These are phyloP conservation scores for Mungos mungo DNA, from an alignment of 2,113 vertebrate species.

Conservation along the genomic window DNA sequence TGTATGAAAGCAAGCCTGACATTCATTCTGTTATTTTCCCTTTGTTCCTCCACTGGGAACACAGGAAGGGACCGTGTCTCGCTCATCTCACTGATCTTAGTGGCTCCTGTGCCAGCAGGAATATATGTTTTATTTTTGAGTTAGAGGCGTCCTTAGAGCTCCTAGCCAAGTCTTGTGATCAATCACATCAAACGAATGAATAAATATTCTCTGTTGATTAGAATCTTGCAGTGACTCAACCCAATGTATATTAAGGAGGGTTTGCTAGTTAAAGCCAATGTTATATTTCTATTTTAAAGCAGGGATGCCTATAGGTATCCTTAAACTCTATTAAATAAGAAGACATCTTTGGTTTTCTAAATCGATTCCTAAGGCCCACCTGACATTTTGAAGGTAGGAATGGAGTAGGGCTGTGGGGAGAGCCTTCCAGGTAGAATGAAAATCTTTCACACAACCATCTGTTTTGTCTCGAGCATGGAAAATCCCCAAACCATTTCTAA, in stretches of 20 bases:
- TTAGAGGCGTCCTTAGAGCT: not conserved
- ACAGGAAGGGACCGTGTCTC: not conserved
- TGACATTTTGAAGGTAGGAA: slow-evolving; percentile 32
- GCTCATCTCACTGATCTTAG: not conserved
- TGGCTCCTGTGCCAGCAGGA: not conserved
- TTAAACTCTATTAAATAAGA: not conserved
- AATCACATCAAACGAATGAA: not conserved
- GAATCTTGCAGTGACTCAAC: not conserved
- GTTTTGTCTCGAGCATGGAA: not conserved
- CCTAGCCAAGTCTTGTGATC: not conserved
- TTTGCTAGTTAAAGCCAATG: not conserved
- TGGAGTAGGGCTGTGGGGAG: not conserved
- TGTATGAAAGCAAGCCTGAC: not conserved
- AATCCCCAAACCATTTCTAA: not conserved
- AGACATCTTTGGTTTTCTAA: not conserved
- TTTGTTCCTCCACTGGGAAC: not conserved
- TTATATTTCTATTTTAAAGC: not conserved
- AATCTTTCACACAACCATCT: not conserved
- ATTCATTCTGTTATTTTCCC: not conserved
- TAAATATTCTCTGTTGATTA: slow-evolving; percentile 1
- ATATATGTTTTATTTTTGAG: not conserved
- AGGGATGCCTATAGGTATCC: not conserved
- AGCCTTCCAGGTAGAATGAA: not conserved
- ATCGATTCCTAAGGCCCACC: not conserved
- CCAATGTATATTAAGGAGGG: not conserved